Evolutionary conservation across 2,113 vertebrate genomes (phyloP), one percentile per base, ranked within the genome.

Genomic region (Salvelinus alpinus): DNA sequence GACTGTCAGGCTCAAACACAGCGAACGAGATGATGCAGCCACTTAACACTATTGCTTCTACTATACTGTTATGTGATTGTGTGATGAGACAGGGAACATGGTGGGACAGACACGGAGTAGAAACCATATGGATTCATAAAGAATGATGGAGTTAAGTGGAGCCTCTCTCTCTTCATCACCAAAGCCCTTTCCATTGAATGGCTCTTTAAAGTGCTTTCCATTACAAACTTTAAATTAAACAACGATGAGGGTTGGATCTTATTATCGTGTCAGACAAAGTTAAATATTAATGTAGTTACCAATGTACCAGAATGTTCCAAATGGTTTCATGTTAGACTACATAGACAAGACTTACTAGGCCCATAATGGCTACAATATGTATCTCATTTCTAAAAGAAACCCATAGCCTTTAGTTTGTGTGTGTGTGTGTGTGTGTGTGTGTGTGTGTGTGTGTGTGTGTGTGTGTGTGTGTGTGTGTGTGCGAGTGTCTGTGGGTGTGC

Each of bases 11-110:
- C 8, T 44, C 38, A 54, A 54, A 44, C 38, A 44, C 38, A 54
- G 48, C 4, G 60, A 27, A 60, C 54, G 31, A 70, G 44, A 70
- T 54, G 48, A 54, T 51, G 11, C 24, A 38, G 51, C 72, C 72
- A 76, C 18, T 72, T 70, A 80, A 59, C 14, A 54, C 48, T 54
- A 4, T 54, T 14, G 14, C 14, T 13, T 54, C 13, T 14, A 13
- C 48, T 18, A 0, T 18, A 18, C 78, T 78, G n/a, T 70, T 13
- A 71, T 54, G 44, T 78, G 64, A 65, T 48, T 64, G 71, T 78
- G 68, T 74, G 66, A 73, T 71, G 29, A 67, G 73, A 22, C 59
- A 62, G 16, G 48, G 0, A 8, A 54, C 18, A 70, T 22, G 70
- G 22, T 16, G 25, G n/a, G 34, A 14, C 38, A 22, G 2, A 31